A percentile compares a stretch with the other conserved stretches of the same genome.
phyloP scores from a whole-genome alignment of 2,888 invertebrate species.

The Spatulosminthurus flaviceps region DNA sequence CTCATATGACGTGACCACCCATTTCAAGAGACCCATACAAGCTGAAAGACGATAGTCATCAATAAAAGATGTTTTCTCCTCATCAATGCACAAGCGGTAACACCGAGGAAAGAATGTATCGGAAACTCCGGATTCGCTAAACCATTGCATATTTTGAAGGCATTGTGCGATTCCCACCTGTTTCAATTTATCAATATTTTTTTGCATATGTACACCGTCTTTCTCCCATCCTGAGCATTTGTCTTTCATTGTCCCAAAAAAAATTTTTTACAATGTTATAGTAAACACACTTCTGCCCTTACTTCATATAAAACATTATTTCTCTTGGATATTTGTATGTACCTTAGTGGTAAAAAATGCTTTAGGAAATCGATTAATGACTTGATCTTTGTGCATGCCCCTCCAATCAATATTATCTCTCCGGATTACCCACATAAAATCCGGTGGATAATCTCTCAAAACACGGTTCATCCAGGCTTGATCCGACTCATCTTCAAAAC shows the following conservation, averaged over 20 bases:
- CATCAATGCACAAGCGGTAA: conserved; percentile 82
- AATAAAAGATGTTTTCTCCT: conserved; percentile 82
- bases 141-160: conserved; percentile 85
- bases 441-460: conserved; percentile 80
- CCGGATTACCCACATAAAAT: conserved; percentile 90
- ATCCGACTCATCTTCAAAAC: conserved; percentile 54
- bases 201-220: too few relatives aligned
- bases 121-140: conserved; percentile 81
- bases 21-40: conserved; percentile 83
- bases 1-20: conserved; percentile 74
- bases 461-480: conserved; percentile 71
- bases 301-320: too few relatives aligned
- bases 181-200: conserved; percentile 66
- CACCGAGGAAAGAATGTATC: conserved; percentile 86
- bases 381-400: conserved; percentile 73
- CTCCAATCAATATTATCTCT: conserved; percentile 65
- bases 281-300: too few relatives aligned
- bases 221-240: too few relatives aligned
- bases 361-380: conserved; percentile 82
- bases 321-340: too few relatives aligned
- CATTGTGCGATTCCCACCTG: conserved; percentile 51
- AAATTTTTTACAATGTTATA: too few relatives aligned
- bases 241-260: too few relatives aligned
- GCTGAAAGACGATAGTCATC: conserved; percentile 91
- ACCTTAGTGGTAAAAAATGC: conserved; percentile 94